Percentiles rank a stretch among this genome's conserved stretches.
These are phyloP conservation scores for Helogale parvula DNA, from an alignment of 2,113 vertebrate genomes.

Conservation along the genomic window DNA sequence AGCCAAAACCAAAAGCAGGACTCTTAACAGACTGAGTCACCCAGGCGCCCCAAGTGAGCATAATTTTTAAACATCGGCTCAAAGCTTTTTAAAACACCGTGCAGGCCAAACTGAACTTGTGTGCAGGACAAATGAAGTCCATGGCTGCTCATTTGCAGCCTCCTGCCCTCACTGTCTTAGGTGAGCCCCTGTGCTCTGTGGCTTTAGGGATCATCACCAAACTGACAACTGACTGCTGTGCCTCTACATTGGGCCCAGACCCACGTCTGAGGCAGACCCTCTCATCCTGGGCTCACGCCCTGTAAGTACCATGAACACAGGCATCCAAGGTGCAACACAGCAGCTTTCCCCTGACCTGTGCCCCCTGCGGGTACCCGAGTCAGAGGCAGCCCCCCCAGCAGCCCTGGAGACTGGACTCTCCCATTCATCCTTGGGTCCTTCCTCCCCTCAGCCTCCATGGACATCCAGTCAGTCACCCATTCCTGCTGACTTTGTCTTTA, in stretches of 20 bases:
- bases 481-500: neutral
- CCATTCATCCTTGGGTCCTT: neutral
- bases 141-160: neutral
- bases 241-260: neutral
- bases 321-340: fast-evolving
- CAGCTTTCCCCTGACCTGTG: neutral
- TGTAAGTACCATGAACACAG: neutral
- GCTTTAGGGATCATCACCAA: neutral
- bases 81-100: neutral
- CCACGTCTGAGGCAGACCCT: neutral
- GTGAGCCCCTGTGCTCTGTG: neutral
- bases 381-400: neutral
- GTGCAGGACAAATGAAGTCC: neutral
- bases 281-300: neutral
- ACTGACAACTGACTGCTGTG: neutral
- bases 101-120: neutral
- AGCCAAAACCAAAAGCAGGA: neutral
- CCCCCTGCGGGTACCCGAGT: neutral
- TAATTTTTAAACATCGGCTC: neutral
- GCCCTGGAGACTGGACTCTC: neutral
- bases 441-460: neutral
- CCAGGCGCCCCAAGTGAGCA: neutral
- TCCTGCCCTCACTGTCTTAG: neutral
- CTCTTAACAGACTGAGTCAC: neutral
- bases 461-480: neutral